Conservation (phyloP, 2,797 vertebrate species). For the Salarias fasciatus region DNA sequence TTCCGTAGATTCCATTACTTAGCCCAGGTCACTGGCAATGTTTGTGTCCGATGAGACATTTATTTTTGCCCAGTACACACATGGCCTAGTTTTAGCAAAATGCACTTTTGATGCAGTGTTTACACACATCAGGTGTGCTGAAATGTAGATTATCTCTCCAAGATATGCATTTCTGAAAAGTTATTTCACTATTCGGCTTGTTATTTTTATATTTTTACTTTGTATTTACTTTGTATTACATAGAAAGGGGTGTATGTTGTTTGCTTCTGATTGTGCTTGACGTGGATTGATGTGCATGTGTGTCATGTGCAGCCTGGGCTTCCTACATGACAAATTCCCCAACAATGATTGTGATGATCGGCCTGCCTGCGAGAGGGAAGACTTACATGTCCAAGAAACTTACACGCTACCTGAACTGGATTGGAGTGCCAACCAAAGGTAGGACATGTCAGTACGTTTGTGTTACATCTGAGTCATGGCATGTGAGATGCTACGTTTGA, state of each 20-base stretch:
- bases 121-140: not conserved
- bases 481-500: no score
- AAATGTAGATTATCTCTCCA: not conserved
- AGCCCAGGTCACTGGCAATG: conserved; percentile 21
- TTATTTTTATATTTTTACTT: no score
- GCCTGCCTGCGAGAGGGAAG: conserved; percentile 94
- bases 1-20: conserved; percentile 2
- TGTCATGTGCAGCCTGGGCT: conserved; percentile 86
- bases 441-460: no score
- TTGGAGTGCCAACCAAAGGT: conserved; percentile 98
- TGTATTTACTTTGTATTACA: no score
- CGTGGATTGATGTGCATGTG: not conserved
- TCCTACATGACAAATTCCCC: conserved; percentile 99
- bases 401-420: conserved; percentile 99
- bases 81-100: conserved; percentile 31
- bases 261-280: no score
- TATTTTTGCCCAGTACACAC: conserved; percentile 26
- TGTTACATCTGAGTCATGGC: no score
- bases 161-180: no score
- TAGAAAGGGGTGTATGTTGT: no score
- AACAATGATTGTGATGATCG: conserved; percentile 97
- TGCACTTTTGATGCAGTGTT: not conserved
- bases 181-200: no score
- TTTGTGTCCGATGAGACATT: conserved; percentile 38
- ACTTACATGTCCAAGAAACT: conserved; percentile 99